Base-by-base conservation (phyloP, 2,888 invertebrate species). In the Mythimna loreyi region DNA sequence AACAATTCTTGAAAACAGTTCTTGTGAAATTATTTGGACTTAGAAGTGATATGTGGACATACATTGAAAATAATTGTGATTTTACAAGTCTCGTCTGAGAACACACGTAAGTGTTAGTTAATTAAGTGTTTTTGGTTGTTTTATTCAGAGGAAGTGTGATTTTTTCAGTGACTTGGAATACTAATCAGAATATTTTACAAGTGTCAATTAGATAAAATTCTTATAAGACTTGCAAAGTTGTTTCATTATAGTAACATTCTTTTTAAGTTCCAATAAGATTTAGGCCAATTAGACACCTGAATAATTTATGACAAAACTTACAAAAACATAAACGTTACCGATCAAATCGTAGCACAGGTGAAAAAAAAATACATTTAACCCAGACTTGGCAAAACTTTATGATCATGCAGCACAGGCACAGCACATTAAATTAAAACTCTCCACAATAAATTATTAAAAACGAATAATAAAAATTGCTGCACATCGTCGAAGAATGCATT, bases 11-110 rank as follows among this genome's bases (percentile, higher is more conserved):
- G 86, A 86, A 88, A 81, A 82, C 81, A 81, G 84, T 88, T 88
- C 49, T 84, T 89, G 90, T 91, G 91, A 86, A 81, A 76, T 86
- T 83, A 36, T 88, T 87, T 87, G 89, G 90, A 91, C 92, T 89
- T 83, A 75, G 60, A 77, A 86, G 90, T 90, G 89, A 78, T 87
- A 85, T 91, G 91, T 89, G 89, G 88, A 91, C 88, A 87, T 86
- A 86, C 84, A 86, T 82, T 87, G 83, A 87, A 83, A 86, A 79
- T 72, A 75, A 83, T 73, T 89, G 89, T 90, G 89, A 87, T 87
- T 87, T 80, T 75, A 82, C 82, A 84, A 83, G 81, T 74, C 75
- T 81, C 81, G 21, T 64, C 81, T 80, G 79, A 80, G 64, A 86
- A 80, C 66, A 87, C 86, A 91, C 75, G 92, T 92, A 92, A 92